phyloP scores from a whole-genome alignment of 2,113 vertebrate genomes.

The Epinephelus fuscoguttatus region DNA sequence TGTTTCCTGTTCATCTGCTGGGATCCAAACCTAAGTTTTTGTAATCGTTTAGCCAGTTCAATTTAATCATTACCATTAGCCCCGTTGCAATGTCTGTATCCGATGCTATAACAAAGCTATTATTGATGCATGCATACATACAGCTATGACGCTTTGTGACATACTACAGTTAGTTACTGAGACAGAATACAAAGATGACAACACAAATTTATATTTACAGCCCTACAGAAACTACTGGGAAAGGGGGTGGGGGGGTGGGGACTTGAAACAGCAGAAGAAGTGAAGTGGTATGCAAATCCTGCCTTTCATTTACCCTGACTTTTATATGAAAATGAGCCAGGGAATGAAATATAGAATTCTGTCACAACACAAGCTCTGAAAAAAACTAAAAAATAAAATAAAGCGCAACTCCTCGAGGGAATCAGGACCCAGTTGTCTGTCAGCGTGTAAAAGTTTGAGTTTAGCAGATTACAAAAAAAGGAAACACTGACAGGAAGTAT shows the following conservation, averaged over 20 bases:
- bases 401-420: conserved; percentile 68
- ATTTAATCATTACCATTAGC: background rate
- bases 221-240: conserved; percentile 47
- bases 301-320: conserved; percentile 79
- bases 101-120: background rate
- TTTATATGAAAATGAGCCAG: conserved; percentile 78
- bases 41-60: conserved; percentile 25
- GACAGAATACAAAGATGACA: conserved; percentile 30
- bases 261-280: conserved; percentile 21
- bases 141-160: conserved; percentile 6
- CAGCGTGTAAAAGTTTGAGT: conserved; percentile 64
- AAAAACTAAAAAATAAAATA: conserved; percentile 60
- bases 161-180: conserved; percentile 29
- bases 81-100: background rate
- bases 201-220: conserved; percentile 67
- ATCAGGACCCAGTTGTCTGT: conserved; percentile 72
- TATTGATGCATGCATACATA: background rate
- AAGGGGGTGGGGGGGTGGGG: background rate
- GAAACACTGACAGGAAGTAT: conserved; percentile 63
- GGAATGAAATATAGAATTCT: conserved; percentile 78
- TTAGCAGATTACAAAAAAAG: conserved; percentile 54
- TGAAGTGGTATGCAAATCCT: conserved; percentile 73
- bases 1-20: background rate
- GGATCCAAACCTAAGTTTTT: background rate
- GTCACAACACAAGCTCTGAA: conserved; percentile 76